phyloP scores from a whole-genome alignment of 2,113 vertebrate species.

The Malaclemys terrapin region DNA sequence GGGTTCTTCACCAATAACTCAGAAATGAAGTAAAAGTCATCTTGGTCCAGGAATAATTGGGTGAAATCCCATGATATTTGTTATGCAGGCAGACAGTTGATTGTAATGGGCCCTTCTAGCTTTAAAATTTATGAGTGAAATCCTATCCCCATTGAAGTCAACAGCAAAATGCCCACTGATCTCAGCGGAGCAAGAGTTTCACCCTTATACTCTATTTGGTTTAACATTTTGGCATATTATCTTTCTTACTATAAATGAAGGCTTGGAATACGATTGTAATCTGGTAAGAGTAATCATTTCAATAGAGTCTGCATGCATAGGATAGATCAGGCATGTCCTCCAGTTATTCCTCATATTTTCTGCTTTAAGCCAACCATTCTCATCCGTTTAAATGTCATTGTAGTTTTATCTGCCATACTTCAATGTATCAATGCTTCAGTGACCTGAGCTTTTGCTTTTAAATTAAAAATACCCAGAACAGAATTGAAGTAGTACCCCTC shows the following conservation, averaged over 20 bases:
- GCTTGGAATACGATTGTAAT: not conserved
- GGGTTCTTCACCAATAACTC: not conserved
- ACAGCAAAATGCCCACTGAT: not conserved
- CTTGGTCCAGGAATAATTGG: not conserved
- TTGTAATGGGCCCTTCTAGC: rapidly evolving
- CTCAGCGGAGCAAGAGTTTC: not conserved
- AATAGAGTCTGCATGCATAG: rapidly evolving
- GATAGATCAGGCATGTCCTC: not conserved
- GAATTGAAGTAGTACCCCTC: not conserved
- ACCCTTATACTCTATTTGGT: not conserved
- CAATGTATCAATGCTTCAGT: not conserved
- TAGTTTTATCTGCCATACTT: not conserved
- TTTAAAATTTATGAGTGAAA: not conserved
- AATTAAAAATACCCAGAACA: not conserved
- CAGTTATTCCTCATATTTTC: not conserved
- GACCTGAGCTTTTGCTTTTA: not conserved
- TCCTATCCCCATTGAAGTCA: not conserved
- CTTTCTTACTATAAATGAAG: not conserved
- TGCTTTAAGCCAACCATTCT: not conserved
- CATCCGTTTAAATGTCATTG: not conserved
- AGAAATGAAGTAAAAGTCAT: rapidly evolving
- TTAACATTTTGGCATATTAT: not conserved
- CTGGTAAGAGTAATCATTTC: not conserved
- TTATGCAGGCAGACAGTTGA: not conserved
- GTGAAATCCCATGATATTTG: not conserved